Evolutionary conservation across 2,113 vertebrate genomes (phyloP).

Genomic region (Turnix velox): DNA sequence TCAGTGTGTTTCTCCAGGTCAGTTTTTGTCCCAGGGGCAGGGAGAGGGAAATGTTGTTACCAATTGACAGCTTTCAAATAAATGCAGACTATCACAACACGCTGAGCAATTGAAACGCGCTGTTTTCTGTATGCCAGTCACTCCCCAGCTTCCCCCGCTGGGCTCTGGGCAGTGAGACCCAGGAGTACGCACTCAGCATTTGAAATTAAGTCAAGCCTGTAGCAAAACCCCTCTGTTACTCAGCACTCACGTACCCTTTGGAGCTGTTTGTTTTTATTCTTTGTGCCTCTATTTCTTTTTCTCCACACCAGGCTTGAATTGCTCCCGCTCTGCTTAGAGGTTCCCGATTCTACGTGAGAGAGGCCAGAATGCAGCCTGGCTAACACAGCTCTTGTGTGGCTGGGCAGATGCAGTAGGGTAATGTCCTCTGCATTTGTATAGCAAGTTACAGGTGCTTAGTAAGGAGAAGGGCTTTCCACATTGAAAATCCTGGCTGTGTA

Average conservation of each 20-base stretch:
- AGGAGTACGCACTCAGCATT: conserved; percentile 5
- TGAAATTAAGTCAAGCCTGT: background rate
- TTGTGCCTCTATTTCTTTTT: background rate
- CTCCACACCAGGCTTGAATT: background rate
- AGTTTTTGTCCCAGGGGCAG: background rate
- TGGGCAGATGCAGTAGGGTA: background rate
- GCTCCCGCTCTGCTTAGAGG: background rate
- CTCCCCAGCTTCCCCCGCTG: background rate
- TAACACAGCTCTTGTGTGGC: background rate
- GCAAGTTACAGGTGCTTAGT: background rate
- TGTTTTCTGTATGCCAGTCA: conserved; percentile 51
- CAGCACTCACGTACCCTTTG: background rate
- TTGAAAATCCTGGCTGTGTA: background rate
- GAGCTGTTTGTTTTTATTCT: background rate
- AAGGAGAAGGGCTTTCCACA: background rate
- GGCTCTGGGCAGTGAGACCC: background rate
- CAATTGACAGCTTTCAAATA: background rate
- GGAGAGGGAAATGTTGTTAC: background rate
- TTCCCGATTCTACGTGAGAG: fast-evolving
- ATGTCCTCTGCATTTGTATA: background rate
- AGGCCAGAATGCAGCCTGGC: fast-evolving
- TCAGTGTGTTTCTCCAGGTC: background rate
- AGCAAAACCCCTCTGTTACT: conserved; percentile 20
- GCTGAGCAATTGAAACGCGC: fast-evolving
- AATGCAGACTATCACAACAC: background rate